phyloP scores from a whole-genome alignment of 2,113 vertebrate species.

The Isichthys henryi region DNA sequence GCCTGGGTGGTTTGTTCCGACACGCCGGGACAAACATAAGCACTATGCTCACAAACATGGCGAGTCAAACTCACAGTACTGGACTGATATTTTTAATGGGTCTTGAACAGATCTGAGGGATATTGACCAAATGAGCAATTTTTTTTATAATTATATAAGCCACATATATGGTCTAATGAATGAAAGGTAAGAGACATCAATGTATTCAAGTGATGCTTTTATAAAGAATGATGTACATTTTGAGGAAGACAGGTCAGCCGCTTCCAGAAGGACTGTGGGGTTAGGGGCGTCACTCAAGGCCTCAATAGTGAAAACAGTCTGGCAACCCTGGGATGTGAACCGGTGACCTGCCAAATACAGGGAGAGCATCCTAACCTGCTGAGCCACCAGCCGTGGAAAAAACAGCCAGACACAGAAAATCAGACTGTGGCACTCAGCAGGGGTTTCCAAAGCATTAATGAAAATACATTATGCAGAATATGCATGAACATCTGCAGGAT shows the following conservation, averaged over 20 bases:
- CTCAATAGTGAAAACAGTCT: background rate
- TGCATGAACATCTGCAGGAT: background rate
- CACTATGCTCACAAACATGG: background rate
- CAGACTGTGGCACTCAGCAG: background rate
- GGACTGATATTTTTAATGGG: background rate
- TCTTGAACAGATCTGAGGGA: background rate
- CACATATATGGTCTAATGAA: background rate
- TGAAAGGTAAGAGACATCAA: background rate
- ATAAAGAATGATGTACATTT: background rate
- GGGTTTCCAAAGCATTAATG: background rate
- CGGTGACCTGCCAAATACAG: background rate
- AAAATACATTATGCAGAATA: background rate
- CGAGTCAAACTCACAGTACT: background rate
- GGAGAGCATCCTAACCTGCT: background rate
- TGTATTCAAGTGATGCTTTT: background rate
- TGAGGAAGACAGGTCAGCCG: background rate
- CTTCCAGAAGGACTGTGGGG: background rate
- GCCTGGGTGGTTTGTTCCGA: background rate
- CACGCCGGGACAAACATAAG: background rate
- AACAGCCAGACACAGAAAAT: background rate
- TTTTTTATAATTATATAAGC: background rate
- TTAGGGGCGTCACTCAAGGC: background rate
- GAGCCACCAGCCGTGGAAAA: background rate
- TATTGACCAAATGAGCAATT: background rate
- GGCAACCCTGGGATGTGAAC: background rate